Base-by-base conservation (phyloP, 2,113 vertebrate genomes). In the Phaethon lepturus region DNA sequence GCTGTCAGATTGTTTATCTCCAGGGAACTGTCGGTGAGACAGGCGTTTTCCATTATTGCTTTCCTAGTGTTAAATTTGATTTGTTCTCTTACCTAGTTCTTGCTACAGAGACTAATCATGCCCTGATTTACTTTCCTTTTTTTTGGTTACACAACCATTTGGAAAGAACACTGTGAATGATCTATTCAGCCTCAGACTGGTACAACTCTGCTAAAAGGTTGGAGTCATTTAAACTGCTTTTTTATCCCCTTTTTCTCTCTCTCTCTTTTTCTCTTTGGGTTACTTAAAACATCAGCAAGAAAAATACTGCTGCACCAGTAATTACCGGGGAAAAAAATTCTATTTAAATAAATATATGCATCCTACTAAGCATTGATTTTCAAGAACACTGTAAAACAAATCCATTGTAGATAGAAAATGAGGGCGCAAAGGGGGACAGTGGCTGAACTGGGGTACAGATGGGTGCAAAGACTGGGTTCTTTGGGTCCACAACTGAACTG, bases 31-130 rank as follows among this genome's bases (percentile, higher is more conserved):
- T 62, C 18, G 49, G 68, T 66, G 53, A 95, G 87, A 77, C 72
- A 88, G 77, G 23, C 89, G 22, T 74, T 80, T 93, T 60, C 93
- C 86, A 92, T 94, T 94, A 90, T 80, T 96, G 94, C 88, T 87
- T 85, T 93, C 66, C 83, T 63, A 94, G 80, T 88, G 93, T 81
- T 92, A 91, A 85, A 95, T 91, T 82, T 92, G 92, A 95, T 95
- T 95, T 94, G 92, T 88, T 94, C 93, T 77, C 88, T 95, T 88
- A 78, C 88, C 91, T 80, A 33, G 28, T 59, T 83, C 80, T 96
- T 88, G 85, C 56, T 94, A 12, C 49, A 88, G 84, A 92, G 86
- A 92, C 88, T 86, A 89, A 95, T 93, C 80, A 42, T 28, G 49
- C 35, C 45, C 76, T 88, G 80, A 93, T 96, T 95, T 93, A 91